Evolutionary conservation across 2,113 vertebrate species (phyloP).

Genomic region (Nycticorax nycticorax): DNA sequence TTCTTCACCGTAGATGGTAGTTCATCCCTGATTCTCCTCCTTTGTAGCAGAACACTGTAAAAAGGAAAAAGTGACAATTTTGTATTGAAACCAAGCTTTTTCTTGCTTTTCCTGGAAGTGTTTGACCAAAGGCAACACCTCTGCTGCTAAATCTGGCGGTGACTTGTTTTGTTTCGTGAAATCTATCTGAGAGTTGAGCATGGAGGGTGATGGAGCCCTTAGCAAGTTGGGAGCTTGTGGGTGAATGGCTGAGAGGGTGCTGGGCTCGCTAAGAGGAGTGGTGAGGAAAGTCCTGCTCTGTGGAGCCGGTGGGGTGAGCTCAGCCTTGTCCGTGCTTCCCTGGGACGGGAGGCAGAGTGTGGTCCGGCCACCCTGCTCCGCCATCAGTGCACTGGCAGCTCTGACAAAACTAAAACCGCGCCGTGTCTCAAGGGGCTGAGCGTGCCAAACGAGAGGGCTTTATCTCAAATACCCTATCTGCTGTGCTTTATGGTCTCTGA

Average conservation of each 20-base stretch:
- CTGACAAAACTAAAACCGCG: neutral
- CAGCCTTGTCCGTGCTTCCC: neutral
- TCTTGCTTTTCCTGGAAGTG: neutral
- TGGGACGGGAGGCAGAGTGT: accelerated
- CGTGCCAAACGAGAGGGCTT: neutral
- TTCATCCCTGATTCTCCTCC: neutral
- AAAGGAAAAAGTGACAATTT: neutral
- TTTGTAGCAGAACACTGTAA: neutral
- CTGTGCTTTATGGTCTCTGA: neutral
- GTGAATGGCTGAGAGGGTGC: neutral
- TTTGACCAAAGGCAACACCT: neutral
- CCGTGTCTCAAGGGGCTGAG: accelerated
- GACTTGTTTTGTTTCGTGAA: neutral
- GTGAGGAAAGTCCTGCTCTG: neutral
- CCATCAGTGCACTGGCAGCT: accelerated
- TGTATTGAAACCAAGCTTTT: neutral
- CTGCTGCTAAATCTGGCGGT: neutral
- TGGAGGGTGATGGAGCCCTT: neutral
- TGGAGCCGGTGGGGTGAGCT: neutral
- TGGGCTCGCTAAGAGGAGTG: neutral
- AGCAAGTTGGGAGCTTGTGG: neutral
- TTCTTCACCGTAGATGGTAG: neutral
- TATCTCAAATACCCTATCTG: accelerated
- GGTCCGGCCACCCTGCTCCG: neutral
- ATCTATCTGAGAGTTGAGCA: neutral